These are phyloP conservation scores for Spheniscus humboldti DNA, from an alignment of 2,797 vertebrate genomes.

Conservation along the genomic window DNA sequence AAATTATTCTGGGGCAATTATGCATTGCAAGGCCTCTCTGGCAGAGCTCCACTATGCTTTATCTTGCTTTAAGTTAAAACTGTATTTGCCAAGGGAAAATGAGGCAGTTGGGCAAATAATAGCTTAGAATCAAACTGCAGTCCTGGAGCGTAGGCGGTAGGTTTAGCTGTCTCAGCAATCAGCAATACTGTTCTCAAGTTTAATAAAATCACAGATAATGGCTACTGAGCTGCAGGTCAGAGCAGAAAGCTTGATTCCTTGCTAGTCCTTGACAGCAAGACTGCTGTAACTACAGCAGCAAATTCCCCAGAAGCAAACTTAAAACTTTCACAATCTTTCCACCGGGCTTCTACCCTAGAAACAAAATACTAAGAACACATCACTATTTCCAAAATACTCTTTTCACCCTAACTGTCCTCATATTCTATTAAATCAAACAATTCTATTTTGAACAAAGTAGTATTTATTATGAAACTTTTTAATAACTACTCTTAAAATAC, in stretches of 20 bases:
- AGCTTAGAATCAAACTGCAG: neutral
- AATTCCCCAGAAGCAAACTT: neutral
- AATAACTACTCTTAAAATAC: slow-evolving; percentile 62
- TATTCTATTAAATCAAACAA: neutral
- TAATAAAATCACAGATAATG: neutral
- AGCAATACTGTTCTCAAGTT: neutral
- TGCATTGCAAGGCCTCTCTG: neutral
- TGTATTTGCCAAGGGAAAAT: neutral
- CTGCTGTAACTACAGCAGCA: neutral
- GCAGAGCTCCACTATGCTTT: neutral
- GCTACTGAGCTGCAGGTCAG: neutral
- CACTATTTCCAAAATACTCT: neutral
- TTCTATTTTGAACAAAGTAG: slow-evolving; percentile 26
- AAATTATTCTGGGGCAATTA: neutral
- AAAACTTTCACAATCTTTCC: neutral
- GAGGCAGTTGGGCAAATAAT: neutral
- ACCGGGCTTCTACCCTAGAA: neutral
- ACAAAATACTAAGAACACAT: neutral
- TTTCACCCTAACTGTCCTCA: neutral
- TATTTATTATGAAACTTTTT: slow-evolving; percentile 38
- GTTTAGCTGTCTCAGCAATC: neutral
- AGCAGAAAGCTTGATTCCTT: neutral
- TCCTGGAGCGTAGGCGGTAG: fast-evolving
- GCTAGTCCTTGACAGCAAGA: neutral
- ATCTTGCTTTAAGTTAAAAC: neutral